Percentiles rank a stretch among this genome's conserved stretches.
Evolutionary conservation across 1,140 invertebrate genomes (phyloP).

Genomic region (Chrysomallon squamiferum): DNA sequence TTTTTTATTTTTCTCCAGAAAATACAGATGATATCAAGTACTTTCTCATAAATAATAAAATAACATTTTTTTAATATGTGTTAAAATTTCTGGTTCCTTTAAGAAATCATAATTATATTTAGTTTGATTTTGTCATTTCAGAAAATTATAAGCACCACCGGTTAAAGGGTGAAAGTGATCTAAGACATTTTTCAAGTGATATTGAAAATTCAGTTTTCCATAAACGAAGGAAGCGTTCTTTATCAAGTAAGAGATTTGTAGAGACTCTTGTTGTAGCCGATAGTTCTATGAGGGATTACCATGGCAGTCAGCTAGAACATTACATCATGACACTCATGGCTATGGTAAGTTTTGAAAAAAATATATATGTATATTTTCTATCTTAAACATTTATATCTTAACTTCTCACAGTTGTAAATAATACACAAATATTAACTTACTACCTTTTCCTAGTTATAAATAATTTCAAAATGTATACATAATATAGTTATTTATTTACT

Average conservation of each 20-base stretch:
- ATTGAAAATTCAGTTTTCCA: slow-evolving; percentile 9
- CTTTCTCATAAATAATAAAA: too few species aligned
- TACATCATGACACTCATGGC: slow-evolving; percentile 92
- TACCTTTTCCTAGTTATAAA: too few species aligned
- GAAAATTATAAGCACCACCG: slow-evolving; percentile 42
- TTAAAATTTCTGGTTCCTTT: too few species aligned
- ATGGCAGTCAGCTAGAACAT: slow-evolving; percentile 67
- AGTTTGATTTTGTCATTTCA: slow-evolving; percentile 19
- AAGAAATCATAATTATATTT: too few species aligned
- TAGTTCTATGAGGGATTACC: slow-evolving; percentile 77
- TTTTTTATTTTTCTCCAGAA: too few species aligned
- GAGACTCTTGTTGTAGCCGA: slow-evolving; percentile 88
- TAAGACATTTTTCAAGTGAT: slow-evolving; percentile 4
- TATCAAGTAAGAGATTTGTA: slow-evolving; percentile 75
- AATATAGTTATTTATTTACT: too few species aligned
- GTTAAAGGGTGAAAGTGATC: slow-evolving; percentile 17
- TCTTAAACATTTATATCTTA: too few species aligned
- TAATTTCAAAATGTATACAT: too few species aligned
- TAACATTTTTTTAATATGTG: too few species aligned
- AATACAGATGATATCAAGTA: too few species aligned
- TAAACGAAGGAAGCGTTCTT: slow-evolving; percentile 29
- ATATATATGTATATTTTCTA: neutral
- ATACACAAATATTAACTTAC: too few species aligned
- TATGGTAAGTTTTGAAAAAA: slow-evolving; percentile 77
- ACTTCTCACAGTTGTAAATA: too few species aligned